Base-by-base conservation (phyloP, 2,113 vertebrate genomes). In the Clarias magur region DNA sequence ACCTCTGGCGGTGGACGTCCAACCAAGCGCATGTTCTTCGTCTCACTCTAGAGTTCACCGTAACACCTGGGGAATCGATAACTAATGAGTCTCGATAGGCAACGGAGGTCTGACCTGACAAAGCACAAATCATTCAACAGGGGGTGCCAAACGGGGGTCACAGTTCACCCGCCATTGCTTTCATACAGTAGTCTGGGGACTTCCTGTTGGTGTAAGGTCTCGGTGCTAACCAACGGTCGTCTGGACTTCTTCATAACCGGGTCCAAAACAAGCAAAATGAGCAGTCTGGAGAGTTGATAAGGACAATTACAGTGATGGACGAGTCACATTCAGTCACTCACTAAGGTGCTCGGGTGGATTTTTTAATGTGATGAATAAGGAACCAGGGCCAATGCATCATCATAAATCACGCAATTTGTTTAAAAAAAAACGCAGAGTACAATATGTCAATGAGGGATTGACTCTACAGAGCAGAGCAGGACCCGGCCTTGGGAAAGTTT, bases 31-130 rank as follows among this genome's bases (percentile, higher is more conserved):
- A 70, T 80, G 59, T 68, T 65, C 75, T 25, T 53, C 65, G 65
- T n/a, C 86, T 80, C 17, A 38, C 56, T 80, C 56, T 53, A 38
- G 84, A 70, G 34, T 92, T 80, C 8, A 2, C 27, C 27, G 2
- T 91, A 91, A 93, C 93, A 95, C 92, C 93, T 93, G 93, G 93
- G 94, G 94, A 94, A 94, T 91, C 67, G 7, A 94, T 94, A 94
- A 95, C 94, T 94, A 94, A 96, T 70, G 59, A 89, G 88, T 87
- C 68, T 67, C 17, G 6, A 38, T 72, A 57, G 54, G 21, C 60
- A n/a, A 80, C 27, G 27, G 82, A 79, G 78, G 83, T 62, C 56
- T 60, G 75, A 34, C 42, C 75, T 73, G 72, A 76, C 82, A 73
- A 84, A 56, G 19, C 62, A 92, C 94, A 93, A 94, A 95, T 93